Evolutionary conservation across 2,113 vertebrate species (phyloP).

Genomic region (Hippopotamus amphibius): DNA sequence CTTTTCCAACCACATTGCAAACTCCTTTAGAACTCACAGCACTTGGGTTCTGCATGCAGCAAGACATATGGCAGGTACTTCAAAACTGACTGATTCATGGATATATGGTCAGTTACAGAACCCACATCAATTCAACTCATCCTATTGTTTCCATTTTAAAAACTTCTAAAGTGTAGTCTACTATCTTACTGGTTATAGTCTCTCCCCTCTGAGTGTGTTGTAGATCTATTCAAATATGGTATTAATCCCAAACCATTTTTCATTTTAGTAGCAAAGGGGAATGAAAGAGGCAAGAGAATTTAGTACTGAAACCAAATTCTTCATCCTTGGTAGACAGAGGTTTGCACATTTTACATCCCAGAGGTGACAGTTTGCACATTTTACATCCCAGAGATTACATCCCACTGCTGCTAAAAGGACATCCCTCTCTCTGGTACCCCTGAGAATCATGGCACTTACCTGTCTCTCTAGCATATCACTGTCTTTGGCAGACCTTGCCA

Average conservation of each 20-base stretch:
- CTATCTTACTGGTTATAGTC: not conserved
- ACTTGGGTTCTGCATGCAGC: not conserved
- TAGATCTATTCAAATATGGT: not conserved
- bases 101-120: not conserved
- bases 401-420: fast-evolving
- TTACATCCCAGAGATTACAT: not conserved
- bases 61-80: not conserved
- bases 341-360: fast-evolving
- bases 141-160: constrained; percentile 24
- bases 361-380: not conserved
- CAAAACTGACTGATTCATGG: not conserved
- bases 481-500: not conserved
- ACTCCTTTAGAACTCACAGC: not conserved
- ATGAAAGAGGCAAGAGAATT: not conserved
- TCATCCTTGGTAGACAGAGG: not conserved
- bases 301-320: not conserved
- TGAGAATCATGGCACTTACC: not conserved
- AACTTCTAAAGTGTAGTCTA: not conserved
- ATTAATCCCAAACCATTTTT: constrained; percentile 30
- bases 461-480: not conserved
- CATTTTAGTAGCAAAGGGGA: not conserved
- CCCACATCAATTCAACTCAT: not conserved
- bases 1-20: not conserved
- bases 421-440: not conserved
- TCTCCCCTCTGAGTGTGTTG: not conserved